Evolutionary conservation across 2,797 vertebrate species (phyloP), one percentile per base, ranked within the genome.

Genomic region (Lindbergichthys nudifrons): DNA sequence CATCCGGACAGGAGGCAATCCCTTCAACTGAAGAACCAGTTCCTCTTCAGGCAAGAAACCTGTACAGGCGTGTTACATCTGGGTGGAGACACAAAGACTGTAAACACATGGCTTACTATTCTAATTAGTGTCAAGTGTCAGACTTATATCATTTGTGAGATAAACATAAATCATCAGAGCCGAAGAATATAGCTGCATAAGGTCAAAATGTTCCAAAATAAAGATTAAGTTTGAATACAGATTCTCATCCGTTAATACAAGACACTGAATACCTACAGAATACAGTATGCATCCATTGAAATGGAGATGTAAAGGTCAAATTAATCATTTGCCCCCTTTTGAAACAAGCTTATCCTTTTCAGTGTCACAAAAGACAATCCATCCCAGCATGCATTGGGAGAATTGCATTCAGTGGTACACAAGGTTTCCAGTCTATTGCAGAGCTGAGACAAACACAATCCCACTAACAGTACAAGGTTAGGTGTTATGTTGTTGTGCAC

Each of bases 1-100:
- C 65, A 19, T 50, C 46, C 36, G 19, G 45, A 73, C 67, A 41
- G n/a, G 10, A 50, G 18, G 19, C 51, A 51, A 52, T 51, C 19
- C 48, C 36, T 62, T 39, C 47, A 0, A 9, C 47, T 30, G 41
- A 54, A 41, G 42, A 70, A 63, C 53, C 26, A 7, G 41, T 61
- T 59, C 23, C 59, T 57, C 12, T 21, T 0, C 64, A 71, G 5
- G 11, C 2, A 16, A 65, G 74, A 70, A 45, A 62, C 59, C 26
- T 39, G 67, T 46, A 23, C 32, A 1, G 52, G 45, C 84, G 13
- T 42, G 78, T 72, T 21, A 10, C 39, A 50, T n/a, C 46, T 42
- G 18, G 7, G 67, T 42, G 54, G 13, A 5, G 45, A 36, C 36
- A 72, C 26, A 21, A 51, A 57, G 50, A 45, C 59, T 48, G n/a